Conservation (phyloP, 2,888 invertebrate species). For the Cryptocheilus praepositus region DNA sequence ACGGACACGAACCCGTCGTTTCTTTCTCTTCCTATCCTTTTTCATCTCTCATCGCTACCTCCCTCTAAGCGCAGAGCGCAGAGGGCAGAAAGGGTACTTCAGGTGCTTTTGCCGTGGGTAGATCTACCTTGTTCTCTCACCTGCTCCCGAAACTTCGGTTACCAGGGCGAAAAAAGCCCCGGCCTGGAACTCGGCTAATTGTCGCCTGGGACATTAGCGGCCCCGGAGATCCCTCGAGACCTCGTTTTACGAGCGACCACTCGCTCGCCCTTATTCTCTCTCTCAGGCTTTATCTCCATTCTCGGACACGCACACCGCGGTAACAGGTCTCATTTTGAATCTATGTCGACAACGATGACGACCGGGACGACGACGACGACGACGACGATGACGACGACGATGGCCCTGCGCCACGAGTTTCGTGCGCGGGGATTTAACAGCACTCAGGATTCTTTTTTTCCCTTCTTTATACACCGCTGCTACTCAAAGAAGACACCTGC, state of each 20-base stretch:
- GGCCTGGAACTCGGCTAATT: conserved; percentile 38
- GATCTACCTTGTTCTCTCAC: conserved; percentile 22
- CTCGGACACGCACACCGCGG: conserved; percentile 2
- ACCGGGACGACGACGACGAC: background rate
- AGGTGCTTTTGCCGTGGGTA: background rate
- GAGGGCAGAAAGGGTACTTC: background rate
- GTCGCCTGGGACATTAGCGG: conserved; percentile 28
- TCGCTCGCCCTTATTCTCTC: background rate
- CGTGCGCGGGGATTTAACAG: conserved; percentile 1
- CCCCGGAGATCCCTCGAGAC: conserved; percentile 13
- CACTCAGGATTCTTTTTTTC: background rate
- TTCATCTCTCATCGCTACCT: background rate
- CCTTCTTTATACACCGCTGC: background rate
- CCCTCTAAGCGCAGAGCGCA: background rate
- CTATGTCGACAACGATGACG: background rate
- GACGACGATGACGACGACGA: background rate
- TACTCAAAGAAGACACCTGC: conserved; percentile 3
- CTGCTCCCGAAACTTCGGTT: conserved; percentile 38
- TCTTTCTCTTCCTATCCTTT: background rate
- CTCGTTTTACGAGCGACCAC: conserved; percentile 24
- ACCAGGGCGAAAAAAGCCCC: conserved; percentile 11
- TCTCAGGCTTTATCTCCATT: background rate
- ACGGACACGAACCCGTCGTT: background rate
- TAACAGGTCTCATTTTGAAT: background rate
- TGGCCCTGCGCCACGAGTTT: background rate